A percentile compares a stretch with the other conserved stretches of the same genome.
phyloP scores from a whole-genome alignment of 1,140 invertebrate species.

The Trissolcus basalis region DNA sequence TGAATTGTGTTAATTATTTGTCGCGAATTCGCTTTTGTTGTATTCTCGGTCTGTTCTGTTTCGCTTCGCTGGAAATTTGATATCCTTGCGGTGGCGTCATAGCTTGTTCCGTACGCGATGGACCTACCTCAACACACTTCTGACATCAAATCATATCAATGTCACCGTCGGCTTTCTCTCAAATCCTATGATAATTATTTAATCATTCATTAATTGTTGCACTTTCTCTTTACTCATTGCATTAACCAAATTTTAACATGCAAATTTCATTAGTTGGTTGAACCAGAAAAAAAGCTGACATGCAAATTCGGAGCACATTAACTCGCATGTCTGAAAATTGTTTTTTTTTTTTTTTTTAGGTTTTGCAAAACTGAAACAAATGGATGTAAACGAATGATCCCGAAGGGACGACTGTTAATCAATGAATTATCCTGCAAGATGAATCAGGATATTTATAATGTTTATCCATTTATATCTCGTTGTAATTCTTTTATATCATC shows the following conservation, averaged over 20 bases:
- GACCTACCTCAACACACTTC: constrained; percentile 44
- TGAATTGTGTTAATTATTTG: constrained; percentile 32
- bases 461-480: constrained; percentile 32
- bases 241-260: constrained; percentile 1
- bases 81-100: constrained; percentile 42
- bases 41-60: constrained; percentile 29
- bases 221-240: constrained; percentile 19
- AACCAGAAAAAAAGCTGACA: too few species aligned
- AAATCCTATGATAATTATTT: constrained; percentile 48
- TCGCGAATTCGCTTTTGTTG: constrained; percentile 28
- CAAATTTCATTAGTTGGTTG: neutral
- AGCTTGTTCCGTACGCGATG: constrained; percentile 26
- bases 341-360: too few species aligned
- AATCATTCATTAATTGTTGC: constrained; percentile 35
- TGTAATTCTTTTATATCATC: constrained; percentile 29
- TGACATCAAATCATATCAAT: constrained; percentile 47
- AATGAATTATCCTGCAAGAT: constrained; percentile 4
- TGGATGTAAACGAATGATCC: neutral
- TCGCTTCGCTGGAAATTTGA: constrained; percentile 36
- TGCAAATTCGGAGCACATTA: too few species aligned
- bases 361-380: neutral
- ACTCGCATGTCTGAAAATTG: too few species aligned
- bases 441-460: constrained; percentile 19
- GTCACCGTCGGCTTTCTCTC: constrained; percentile 32
- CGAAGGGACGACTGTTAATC: neutral